Conservation (phyloP, 1,140 invertebrate species). For the Daktulosphaira vitifoliae region DNA sequence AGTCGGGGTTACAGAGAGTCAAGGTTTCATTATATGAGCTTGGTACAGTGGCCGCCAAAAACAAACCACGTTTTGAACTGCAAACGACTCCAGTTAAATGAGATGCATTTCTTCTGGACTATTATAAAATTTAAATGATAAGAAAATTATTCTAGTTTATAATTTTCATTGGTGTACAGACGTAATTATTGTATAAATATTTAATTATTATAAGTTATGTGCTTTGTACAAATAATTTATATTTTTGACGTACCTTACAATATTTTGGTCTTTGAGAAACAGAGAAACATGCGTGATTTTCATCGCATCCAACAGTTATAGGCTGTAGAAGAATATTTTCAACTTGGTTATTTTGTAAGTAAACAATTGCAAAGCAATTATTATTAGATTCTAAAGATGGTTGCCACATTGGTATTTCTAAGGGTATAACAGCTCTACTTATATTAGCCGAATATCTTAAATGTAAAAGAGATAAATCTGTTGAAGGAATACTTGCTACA, state of each 20-base stretch:
- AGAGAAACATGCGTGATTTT: background rate
- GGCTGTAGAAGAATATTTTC: background rate
- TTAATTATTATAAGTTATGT: too few relatives aligned
- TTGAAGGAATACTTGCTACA: conserved; percentile 38
- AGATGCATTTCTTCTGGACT: background rate
- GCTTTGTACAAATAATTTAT: too few relatives aligned
- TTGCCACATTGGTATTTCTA: conserved; percentile 16
- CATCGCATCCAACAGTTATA: background rate
- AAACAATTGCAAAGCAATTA: conserved; percentile 7
- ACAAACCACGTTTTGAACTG: conserved; percentile 1
- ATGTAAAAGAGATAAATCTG: conserved; percentile 41
- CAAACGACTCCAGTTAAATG: background rate
- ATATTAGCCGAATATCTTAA: conserved; percentile 39
- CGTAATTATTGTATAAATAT: too few relatives aligned
- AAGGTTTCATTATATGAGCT: background rate
- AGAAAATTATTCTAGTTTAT: too few relatives aligned
- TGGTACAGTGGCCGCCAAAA: background rate
- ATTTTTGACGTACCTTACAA: conserved; percentile 9
- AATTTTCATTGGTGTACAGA: too few relatives aligned
- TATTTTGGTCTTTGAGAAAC: background rate
- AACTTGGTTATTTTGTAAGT: background rate
- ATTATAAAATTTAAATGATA: too few relatives aligned
- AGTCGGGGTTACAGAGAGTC: background rate
- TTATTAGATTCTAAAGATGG: background rate
- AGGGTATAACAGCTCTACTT: conserved; percentile 41